phyloP scores from a whole-genome alignment of 2,797 vertebrate genomes.

The Bradypus variegatus region DNA sequence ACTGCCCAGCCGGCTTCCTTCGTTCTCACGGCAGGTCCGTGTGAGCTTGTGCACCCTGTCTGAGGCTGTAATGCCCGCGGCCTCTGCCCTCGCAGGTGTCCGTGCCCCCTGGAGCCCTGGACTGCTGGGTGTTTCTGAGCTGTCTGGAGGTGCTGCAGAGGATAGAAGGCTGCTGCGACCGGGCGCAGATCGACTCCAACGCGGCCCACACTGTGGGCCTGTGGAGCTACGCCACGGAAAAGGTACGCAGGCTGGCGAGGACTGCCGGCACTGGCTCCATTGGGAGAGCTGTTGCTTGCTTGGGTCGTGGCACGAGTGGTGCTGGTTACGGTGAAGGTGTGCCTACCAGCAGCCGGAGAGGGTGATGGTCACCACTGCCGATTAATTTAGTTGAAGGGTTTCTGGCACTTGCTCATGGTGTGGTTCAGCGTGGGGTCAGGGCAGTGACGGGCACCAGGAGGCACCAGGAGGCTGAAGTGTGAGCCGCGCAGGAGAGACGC shows the following conservation, averaged over 20 bases:
- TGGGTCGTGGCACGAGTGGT: fast-evolving
- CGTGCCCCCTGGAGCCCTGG: slow-evolving; percentile 89
- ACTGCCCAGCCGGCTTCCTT: neutral
- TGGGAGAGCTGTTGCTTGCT: neutral
- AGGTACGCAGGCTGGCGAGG: slow-evolving; percentile 74
- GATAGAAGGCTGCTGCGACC: slow-evolving; percentile 95
- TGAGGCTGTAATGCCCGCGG: fast-evolving
- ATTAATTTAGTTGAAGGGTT: neutral
- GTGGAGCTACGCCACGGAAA: slow-evolving; percentile 96
- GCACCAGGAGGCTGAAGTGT: too few species aligned
- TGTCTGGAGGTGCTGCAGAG: slow-evolving; percentile 97
- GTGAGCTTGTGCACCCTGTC: neutral
- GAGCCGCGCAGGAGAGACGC: neutral
- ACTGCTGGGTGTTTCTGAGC: slow-evolving; percentile 98
- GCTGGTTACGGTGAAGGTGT: neutral
- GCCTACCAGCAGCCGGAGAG: fast-evolving
- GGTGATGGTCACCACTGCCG: fast-evolving
- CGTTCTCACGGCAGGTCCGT: neutral
- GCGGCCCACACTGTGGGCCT: slow-evolving; percentile 92
- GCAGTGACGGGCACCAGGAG: neutral
- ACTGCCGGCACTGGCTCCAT: neutral
- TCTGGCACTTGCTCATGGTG: too few species aligned
- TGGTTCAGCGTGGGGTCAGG: fast-evolving
- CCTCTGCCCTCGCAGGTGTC: slow-evolving; percentile 78
- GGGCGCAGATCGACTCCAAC: slow-evolving; percentile 89